phyloP scores from a whole-genome alignment of 2,113 vertebrate genomes.

The Saccopteryx leptura region DNA sequence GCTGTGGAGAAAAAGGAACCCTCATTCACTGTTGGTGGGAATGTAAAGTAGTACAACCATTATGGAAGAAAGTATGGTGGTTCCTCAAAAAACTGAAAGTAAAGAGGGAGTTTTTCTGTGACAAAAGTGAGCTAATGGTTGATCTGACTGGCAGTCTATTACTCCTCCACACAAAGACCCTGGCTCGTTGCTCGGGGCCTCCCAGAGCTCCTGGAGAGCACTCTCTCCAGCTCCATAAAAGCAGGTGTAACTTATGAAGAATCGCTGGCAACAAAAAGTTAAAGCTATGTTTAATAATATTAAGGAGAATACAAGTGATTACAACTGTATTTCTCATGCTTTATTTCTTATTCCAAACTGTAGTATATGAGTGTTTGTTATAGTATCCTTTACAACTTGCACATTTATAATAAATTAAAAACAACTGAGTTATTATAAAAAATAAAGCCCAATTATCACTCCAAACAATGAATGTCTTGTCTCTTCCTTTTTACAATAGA shows the following conservation, averaged over 20 bases:
- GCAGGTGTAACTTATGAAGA: background rate
- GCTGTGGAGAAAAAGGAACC: no score
- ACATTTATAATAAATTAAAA: constrained; percentile 23
- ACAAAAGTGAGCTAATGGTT: background rate
- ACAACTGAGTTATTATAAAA: background rate
- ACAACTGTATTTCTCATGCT: background rate
- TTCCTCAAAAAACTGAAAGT: no score
- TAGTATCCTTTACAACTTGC: background rate
- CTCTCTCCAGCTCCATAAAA: background rate
- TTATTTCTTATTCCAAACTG: constrained; percentile 19
- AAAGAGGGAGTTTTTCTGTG: background rate
- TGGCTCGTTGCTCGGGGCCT: background rate
- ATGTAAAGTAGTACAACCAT: no score
- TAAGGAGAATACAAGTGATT: background rate
- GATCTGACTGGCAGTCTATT: background rate
- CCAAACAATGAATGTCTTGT: background rate
- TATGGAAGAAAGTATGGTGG: no score
- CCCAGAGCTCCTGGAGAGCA: background rate
- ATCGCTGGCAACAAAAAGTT: background rate
- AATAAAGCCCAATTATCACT: background rate
- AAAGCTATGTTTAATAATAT: background rate
- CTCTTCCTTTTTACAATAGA: background rate
- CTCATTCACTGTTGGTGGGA: no score
- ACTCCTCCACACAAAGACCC: background rate
- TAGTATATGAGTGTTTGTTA: background rate